A percentile compares a stretch with the other conserved stretches of the same genome.
These are phyloP conservation scores for Mus pahari DNA, from an alignment of 2,113 vertebrate genomes.

Conservation along the genomic window DNA sequence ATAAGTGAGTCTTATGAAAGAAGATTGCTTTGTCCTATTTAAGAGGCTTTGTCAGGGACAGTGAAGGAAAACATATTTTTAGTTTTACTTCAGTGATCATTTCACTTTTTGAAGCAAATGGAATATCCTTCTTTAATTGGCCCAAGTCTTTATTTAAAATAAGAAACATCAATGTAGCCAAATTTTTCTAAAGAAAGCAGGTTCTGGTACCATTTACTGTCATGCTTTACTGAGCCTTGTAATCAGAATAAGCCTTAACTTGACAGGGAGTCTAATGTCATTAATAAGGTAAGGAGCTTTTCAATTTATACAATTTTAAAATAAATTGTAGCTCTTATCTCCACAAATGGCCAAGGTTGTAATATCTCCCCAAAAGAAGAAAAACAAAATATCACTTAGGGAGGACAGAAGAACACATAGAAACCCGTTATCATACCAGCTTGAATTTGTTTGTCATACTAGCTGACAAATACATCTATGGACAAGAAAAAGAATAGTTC, in stretches of 20 bases:
- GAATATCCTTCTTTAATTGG: conserved; percentile 27
- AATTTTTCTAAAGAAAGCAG: neutral
- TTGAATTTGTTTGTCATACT: conserved; percentile 31
- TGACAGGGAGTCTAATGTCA: neutral
- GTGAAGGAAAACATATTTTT: conserved; percentile 23
- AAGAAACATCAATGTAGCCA: neutral
- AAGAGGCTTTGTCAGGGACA: conserved; percentile 61
- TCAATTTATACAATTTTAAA: neutral
- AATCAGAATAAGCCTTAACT: neutral
- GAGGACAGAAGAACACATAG: neutral
- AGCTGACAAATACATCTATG: neutral
- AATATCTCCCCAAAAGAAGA: neutral
- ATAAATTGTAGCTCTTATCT: neutral
- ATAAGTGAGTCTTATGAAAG: conserved; percentile 63
- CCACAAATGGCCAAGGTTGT: neutral
- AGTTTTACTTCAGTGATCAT: conserved; percentile 58
- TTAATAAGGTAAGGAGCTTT: neutral
- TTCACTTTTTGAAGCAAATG: neutral
- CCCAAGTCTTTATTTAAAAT: conserved; percentile 35
- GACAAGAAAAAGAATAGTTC: neutral
- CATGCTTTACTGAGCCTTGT: neutral
- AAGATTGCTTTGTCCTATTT: conserved; percentile 51
- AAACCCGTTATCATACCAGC: neutral
- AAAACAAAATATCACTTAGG: neutral
- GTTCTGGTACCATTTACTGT: neutral